Base-by-base conservation (phyloP, 2,113 vertebrate genomes). In the Gnathonemus longibarbis region DNA sequence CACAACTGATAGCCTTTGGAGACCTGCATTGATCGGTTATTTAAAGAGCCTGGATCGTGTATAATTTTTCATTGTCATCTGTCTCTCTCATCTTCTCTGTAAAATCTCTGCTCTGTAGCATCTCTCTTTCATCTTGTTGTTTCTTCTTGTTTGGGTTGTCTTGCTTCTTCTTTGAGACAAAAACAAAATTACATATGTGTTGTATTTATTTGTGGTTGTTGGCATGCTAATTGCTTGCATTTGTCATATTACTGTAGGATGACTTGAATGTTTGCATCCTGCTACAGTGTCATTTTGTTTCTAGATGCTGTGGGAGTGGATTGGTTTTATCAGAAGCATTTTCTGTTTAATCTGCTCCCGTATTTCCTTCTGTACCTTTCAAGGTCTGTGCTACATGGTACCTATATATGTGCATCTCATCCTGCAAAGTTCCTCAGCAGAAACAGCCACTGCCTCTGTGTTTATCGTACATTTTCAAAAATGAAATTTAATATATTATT, bases 1-100 rank as follows among this genome's bases (percentile, higher is more conserved):
- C 88, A 91, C 90, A 91, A 90, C 88, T 89, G 90, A 91, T 91
- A 87, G 39, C 31, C 39, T 74, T 56, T 35, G 35, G 86, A 88
- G 87, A 87, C 24, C 15, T 58, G 87, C 62, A 92, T 90, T 17
- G 88, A 91, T 88, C 45, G 21, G 52, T 62, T 87, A 53, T 87
- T 56, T 27, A 90, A 91, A 90, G 58, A 77, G 27, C 42, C 70
- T 24, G 49, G 89, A 56, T 80, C 58, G 53, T 15, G 50, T 88
- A 90, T 70, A 86, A 86, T 74, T 19, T 83, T 88, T 88, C 86
- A 31, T 52, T 17, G 56, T 50, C 49, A 31, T 31, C 48, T 45
- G 45, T 39, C 35, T 49, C 83, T 46, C 58, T 42, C 35, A 19
- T 42, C 74, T 80, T 80, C 74, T 19, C 74, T 35, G 13, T 77